Evolutionary conservation across 2,797 vertebrate genomes (phyloP).

Genomic region (Spondyliosoma cantharus): DNA sequence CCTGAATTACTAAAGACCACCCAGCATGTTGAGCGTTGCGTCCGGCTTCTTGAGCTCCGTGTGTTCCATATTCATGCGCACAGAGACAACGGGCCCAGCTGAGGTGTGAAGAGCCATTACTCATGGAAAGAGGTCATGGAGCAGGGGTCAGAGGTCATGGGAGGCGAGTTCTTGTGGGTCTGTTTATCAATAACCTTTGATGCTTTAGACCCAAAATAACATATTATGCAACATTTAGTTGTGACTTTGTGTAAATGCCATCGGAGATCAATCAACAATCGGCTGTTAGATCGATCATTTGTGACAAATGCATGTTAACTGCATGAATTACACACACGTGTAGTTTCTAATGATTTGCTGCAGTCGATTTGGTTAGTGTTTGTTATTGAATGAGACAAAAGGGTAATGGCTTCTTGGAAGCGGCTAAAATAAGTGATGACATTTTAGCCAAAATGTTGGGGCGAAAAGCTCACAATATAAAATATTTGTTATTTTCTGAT

Average conservation of each 20-base stretch:
- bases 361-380: slow-evolving; percentile 19
- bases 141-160: slow-evolving; percentile 64
- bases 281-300: slow-evolving; percentile 55
- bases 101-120: slow-evolving; percentile 43
- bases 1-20: slow-evolving; percentile 1
- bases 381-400: slow-evolving; percentile 15
- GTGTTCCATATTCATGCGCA: slow-evolving; percentile 20
- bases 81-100: slow-evolving; percentile 12
- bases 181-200: slow-evolving; percentile 69
- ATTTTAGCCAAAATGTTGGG: not conserved
- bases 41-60: not conserved
- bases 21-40: not conserved
- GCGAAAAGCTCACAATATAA: not conserved
- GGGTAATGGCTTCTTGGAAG: not conserved
- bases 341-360: slow-evolving; percentile 43
- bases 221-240: slow-evolving; percentile 38
- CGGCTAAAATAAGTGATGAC: slow-evolving; percentile 14
- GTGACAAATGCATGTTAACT: slow-evolving; percentile 52
- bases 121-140: slow-evolving; percentile 56
- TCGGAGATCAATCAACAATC: slow-evolving; percentile 60
- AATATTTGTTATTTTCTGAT: slow-evolving; percentile 47
- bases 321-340: slow-evolving; percentile 29
- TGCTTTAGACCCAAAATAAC: slow-evolving; percentile 16
- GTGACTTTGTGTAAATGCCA: slow-evolving; percentile 28
- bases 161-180: slow-evolving; percentile 48